Percentiles rank a stretch among this genome's conserved stretches.
Evolutionary conservation across 1,140 invertebrate genomes (phyloP).

Genomic region (Leptopilina boulardi): DNA sequence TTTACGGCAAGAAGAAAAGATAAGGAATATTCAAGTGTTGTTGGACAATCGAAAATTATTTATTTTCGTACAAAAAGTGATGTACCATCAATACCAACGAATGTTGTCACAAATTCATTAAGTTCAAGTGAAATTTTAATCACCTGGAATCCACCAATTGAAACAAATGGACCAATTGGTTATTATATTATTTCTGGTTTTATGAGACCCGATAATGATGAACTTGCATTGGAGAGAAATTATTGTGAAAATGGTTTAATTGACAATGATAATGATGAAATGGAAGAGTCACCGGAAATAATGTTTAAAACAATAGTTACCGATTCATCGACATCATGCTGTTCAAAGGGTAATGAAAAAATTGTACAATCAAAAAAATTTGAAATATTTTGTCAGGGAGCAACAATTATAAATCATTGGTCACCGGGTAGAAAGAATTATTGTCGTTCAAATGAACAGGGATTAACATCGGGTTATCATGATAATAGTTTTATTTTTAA

Average conservation of each 20-base stretch:
- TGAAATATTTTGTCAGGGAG: constrained; percentile 61
- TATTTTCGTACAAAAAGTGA: constrained; percentile 80
- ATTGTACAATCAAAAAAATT: constrained; percentile 53
- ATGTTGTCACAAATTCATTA: constrained; percentile 70
- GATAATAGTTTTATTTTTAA: constrained; percentile 58
- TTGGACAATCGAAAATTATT: constrained; percentile 75
- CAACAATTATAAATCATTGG: constrained; percentile 53
- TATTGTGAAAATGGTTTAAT: constrained; percentile 75
- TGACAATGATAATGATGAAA: constrained; percentile 39
- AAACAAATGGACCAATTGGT: constrained; percentile 81
- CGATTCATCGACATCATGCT: constrained; percentile 52
- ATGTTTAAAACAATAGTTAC: constrained; percentile 46
- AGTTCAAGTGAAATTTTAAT: constrained; percentile 76
- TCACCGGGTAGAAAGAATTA: constrained; percentile 56
- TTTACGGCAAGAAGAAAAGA: constrained; percentile 56
- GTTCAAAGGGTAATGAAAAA: constrained; percentile 44
- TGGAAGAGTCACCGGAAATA: constrained; percentile 37
- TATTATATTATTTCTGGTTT: constrained; percentile 78
- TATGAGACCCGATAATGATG: constrained; percentile 68
- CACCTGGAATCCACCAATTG: constrained; percentile 79
- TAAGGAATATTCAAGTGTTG: constrained; percentile 61
- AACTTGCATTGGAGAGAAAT: constrained; percentile 75
- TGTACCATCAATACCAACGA: constrained; percentile 77
- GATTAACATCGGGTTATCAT: constrained; percentile 42
- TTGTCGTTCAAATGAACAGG: constrained; percentile 57